Base-by-base conservation (phyloP, 2,797 vertebrate genomes). In the Melanotaenia trifasciata region DNA sequence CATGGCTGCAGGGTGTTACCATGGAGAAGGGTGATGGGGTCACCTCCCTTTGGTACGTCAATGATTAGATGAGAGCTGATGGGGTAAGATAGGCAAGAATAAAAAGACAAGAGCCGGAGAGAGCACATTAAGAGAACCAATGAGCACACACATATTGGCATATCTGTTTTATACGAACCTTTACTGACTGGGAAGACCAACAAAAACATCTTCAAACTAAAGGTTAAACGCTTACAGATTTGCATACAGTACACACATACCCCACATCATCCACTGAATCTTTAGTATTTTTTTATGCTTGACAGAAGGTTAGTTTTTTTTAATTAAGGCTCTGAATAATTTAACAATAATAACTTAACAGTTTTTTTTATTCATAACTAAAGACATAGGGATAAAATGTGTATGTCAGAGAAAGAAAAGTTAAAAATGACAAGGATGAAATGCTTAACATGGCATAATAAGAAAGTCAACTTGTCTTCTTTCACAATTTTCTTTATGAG, bases 11-110 rank as follows among this genome's bases (percentile, higher is more conserved):
- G 90, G 89, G 83, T 61, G 81, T 88, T 84, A 57, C 91, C 80
- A 89, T 82, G 82, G 85, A 13, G 51, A 58, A 28, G 54, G 88
- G 84, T 88, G 84, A 83, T 78, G 72, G 78, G 89, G 87, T 93
- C 85, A 84, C 11, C 67, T 60, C 71, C 72, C 75, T 78, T 83
- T 80, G 64, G 80, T 85, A 80, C 63, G 67, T 56, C 59, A 62
- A 56, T 86, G 70, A 85, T 84, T 81, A 84, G 78, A 92, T 79
- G 70, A 76, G 76, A 88, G 64, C 63, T 59, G 78, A 76, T 81
- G 64, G 64, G 45, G 58, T 76, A 26, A 73, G 67, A 85, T 66
- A 51, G 60, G 68, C 70, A 72, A 57, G 60, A 51, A 74, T 51
- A 68, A 35, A 43, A 43, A 18, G 40, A 43, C 14, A 43, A 43